Percentiles rank a stretch among this genome's conserved stretches.
These are phyloP conservation scores for Boulengerochromis microlepis DNA, from an alignment of 2,113 vertebrate genomes.

Conservation along the genomic window DNA sequence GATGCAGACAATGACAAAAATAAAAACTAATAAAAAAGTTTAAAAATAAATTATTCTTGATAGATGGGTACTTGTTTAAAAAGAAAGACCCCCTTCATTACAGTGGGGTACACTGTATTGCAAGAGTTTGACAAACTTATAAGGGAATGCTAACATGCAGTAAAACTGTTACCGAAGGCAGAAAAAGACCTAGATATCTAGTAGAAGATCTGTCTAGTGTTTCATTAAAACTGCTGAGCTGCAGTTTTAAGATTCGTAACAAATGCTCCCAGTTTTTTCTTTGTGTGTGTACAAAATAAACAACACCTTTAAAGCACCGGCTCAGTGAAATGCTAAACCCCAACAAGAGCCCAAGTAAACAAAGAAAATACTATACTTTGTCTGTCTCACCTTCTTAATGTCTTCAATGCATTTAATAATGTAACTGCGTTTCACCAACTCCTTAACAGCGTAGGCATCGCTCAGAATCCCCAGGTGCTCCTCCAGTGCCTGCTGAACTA, in stretches of 20 bases:
- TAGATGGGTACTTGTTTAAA: neutral
- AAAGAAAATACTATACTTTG: neutral
- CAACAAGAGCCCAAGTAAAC: neutral
- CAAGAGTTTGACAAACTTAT: neutral
- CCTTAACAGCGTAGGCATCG: slow-evolving; percentile 96
- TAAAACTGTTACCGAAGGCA: neutral
- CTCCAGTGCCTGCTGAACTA: slow-evolving; percentile 94
- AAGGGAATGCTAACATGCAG: neutral
- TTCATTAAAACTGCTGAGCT: neutral
- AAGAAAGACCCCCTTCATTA: neutral
- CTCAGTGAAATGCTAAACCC: neutral
- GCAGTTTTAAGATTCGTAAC: neutral
- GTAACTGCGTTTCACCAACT: slow-evolving; percentile 90
- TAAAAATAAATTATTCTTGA: neutral
- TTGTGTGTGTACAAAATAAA: neutral
- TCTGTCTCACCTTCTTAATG: slow-evolving; percentile 87
- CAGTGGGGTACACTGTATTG: neutral
- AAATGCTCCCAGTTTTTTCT: neutral
- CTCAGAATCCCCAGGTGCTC: slow-evolving; percentile 96
- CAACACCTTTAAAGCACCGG: neutral
- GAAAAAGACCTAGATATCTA: neutral
- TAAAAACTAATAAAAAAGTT: neutral
- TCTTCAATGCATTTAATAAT: slow-evolving; percentile 99
- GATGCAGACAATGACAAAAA: neutral
- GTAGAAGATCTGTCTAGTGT: neutral